Percentiles rank a stretch among this genome's conserved stretches.
These are phyloP conservation scores for Xiphophorus birchmanni DNA, from an alignment of 2,797 vertebrate species.

Conservation along the genomic window DNA sequence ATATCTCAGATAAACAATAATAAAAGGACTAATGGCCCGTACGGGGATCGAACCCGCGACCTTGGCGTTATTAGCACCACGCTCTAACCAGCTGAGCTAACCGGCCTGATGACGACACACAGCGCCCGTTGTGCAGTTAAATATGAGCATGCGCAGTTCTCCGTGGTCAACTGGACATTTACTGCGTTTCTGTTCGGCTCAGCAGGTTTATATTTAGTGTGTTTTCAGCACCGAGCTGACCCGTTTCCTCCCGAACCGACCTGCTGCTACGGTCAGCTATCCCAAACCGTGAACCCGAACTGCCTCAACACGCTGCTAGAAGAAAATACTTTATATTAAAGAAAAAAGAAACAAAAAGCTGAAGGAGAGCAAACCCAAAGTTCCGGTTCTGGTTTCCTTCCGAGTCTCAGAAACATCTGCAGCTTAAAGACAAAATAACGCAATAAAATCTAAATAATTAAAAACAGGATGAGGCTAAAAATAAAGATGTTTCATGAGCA, in stretches of 20 bases:
- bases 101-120: slow-evolving; percentile 30
- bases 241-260: not conserved
- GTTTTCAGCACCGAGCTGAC: not conserved
- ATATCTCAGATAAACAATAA: no score
- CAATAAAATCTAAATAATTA: not conserved
- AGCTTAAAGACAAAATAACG: not conserved
- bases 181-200: no score
- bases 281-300: not conserved
- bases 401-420: not conserved
- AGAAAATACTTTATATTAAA: not conserved
- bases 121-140: not conserved
- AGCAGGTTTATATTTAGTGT: no score
- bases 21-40: slow-evolving; percentile 50
- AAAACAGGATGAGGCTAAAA: not conserved
- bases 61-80: slow-evolving; percentile 83
- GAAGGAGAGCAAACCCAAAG: not conserved
- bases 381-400: not conserved
- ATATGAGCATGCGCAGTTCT: not conserved
- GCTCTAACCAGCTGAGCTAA: slow-evolving; percentile 80
- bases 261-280: no score
- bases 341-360: not conserved
- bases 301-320: not conserved
- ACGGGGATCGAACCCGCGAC: slow-evolving; percentile 81
- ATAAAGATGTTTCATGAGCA: not conserved
- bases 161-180: no score